Percentiles rank a stretch among this genome's conserved stretches.
Conservation (phyloP, 2,888 invertebrate genomes). For the Drosophila sordidula region DNA sequence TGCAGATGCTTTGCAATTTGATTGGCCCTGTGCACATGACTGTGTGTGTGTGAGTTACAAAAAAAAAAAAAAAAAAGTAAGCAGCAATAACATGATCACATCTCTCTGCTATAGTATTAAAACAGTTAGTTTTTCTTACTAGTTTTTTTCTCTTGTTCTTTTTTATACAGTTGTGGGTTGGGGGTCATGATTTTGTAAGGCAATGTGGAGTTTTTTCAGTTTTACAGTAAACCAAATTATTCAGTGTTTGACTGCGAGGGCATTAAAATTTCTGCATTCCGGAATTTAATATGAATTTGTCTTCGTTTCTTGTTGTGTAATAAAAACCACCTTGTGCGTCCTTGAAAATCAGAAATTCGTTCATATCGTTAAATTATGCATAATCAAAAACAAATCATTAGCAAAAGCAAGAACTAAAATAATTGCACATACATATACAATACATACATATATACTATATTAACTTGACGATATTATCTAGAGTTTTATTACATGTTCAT, state of each 20-base stretch:
- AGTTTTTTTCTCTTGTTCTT: background rate
- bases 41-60: too few species aligned
- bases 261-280: conserved; percentile 18
- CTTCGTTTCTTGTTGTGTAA: background rate
- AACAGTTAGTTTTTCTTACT: background rate
- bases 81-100: conserved; percentile 9
- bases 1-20: too few species aligned
- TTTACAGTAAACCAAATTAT: too few species aligned
- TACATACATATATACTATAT: conserved; percentile 28
- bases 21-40: too few species aligned
- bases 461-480: conserved; percentile 32
- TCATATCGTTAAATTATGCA: conserved; percentile 66
- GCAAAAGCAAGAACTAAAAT: conserved; percentile 5
- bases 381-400: conserved; percentile 48
- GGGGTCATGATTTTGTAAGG: background rate
- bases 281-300: conserved; percentile 3
- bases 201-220: too few species aligned
- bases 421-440: conserved; percentile 3
- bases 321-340: background rate
- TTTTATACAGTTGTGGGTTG: background rate
- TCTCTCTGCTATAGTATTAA: background rate
- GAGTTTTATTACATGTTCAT: conserved; percentile 30
- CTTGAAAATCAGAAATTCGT: conserved; percentile 29
- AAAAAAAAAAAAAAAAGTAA: background rate
- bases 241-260: background rate